Percentiles rank a stretch among this genome's conserved stretches.
Evolutionary conservation across 2,113 vertebrate genomes (phyloP).

Genomic region (Chunga burmeisteri): DNA sequence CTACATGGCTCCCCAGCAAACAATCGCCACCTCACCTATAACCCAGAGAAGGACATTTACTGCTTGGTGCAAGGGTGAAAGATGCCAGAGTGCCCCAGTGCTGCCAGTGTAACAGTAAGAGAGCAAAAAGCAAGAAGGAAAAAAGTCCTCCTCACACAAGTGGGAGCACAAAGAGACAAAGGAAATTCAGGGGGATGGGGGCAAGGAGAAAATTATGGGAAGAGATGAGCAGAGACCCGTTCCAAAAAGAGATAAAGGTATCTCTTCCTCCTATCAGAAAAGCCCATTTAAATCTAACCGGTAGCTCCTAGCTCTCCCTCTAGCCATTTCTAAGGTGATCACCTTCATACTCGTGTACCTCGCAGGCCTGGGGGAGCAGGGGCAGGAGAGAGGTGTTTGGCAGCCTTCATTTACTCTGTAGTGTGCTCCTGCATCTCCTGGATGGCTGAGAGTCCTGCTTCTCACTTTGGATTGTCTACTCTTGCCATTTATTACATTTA

Average conservation of each 20-base stretch:
- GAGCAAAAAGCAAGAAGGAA: background rate
- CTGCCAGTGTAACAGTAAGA: background rate
- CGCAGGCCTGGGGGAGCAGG: background rate
- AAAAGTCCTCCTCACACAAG: background rate
- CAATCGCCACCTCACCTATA: background rate
- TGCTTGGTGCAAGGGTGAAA: background rate
- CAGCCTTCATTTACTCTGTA: background rate
- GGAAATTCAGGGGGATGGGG: background rate
- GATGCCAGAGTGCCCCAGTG: background rate
- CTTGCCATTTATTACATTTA: background rate
- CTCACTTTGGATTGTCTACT: background rate
- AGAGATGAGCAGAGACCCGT: background rate
- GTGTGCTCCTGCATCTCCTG: background rate
- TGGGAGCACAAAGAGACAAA: background rate
- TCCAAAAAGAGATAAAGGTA: background rate
- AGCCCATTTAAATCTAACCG: background rate
- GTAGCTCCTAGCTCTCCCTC: background rate
- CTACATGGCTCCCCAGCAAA: background rate
- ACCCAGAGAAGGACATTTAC: background rate
- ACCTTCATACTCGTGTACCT: background rate
- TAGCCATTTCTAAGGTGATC: background rate
- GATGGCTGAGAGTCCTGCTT: background rate
- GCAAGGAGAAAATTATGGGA: background rate
- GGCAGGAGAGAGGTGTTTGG: background rate
- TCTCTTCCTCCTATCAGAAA: background rate